phyloP scores from a whole-genome alignment of 2,113 vertebrate genomes.

The Pongo abelii region DNA sequence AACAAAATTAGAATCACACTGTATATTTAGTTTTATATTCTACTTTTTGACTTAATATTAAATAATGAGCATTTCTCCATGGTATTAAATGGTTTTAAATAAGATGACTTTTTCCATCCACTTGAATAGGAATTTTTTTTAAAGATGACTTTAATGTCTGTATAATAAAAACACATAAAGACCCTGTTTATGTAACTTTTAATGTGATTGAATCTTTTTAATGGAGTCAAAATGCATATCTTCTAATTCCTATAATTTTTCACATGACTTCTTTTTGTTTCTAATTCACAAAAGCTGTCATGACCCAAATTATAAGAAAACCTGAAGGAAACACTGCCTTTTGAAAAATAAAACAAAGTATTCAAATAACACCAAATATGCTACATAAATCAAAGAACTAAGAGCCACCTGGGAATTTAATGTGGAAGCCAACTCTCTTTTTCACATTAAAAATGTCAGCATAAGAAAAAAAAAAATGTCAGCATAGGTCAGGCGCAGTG shows the following conservation, averaged over 20 bases:
- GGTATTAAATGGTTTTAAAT: background rate
- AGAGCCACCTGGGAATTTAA: background rate
- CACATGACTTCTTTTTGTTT: slow-evolving; percentile 31
- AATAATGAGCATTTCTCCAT: background rate
- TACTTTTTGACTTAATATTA: slow-evolving; percentile 6
- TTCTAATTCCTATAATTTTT: background rate
- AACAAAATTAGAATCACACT: background rate
- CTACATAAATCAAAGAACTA: background rate
- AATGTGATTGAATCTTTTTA: background rate
- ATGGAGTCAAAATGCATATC: background rate
- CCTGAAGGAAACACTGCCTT: background rate
- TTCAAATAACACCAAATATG: background rate
- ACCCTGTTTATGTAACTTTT: background rate
- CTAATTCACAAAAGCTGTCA: background rate
- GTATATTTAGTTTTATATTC: background rate
- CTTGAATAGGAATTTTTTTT: too few relatives aligned
- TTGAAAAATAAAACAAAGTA: slow-evolving; percentile 39
- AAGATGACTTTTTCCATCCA: background rate
- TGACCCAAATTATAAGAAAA: background rate
- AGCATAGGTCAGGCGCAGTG: too few relatives aligned
- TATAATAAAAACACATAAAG: background rate
- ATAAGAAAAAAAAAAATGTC: too few relatives aligned
- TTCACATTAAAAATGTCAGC: background rate
- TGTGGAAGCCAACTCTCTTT: slow-evolving; percentile 3
- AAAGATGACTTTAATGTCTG: background rate